Percentiles rank a stretch among this genome's conserved stretches.
These are phyloP conservation scores for Periophthalmus modestus DNA, from an alignment of 2,113 vertebrate species.

Conservation along the genomic window DNA sequence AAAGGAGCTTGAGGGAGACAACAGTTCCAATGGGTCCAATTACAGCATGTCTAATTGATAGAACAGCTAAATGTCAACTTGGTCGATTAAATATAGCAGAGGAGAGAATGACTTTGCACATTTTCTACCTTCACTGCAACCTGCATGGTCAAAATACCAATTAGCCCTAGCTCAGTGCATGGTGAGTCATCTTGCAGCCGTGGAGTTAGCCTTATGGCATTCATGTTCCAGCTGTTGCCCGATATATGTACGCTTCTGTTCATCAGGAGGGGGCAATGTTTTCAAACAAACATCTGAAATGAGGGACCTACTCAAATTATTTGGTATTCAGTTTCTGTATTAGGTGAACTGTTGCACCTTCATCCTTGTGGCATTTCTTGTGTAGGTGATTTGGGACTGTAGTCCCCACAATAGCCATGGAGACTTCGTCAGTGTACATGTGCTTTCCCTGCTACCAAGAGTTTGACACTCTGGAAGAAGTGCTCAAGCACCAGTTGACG, in stretches of 20 bases:
- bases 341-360: slow-evolving; percentile 48
- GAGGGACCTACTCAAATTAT: slow-evolving; percentile 23
- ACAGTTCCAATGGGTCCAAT: slow-evolving; percentile 39
- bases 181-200: slow-evolving; percentile 66
- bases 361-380: slow-evolving; percentile 38
- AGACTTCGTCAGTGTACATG: slow-evolving; percentile 84
- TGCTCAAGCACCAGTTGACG: slow-evolving; percentile 86
- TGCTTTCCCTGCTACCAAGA: slow-evolving; percentile 92
- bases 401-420: slow-evolving; percentile 60
- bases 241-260: slow-evolving; percentile 58
- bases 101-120: slow-evolving; percentile 37
- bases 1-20: slow-evolving; percentile 28
- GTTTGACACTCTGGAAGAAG: slow-evolving; percentile 86
- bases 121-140: slow-evolving; percentile 45
- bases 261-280: slow-evolving; percentile 75
- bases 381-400: slow-evolving; percentile 42
- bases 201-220: slow-evolving; percentile 38
- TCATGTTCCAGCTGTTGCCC: slow-evolving; percentile 45
- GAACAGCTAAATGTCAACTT: slow-evolving; percentile 29
- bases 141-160: slow-evolving; percentile 65
- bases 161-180: slow-evolving; percentile 40
- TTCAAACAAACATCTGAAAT: slow-evolving; percentile 28
- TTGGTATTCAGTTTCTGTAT: slow-evolving; percentile 35
- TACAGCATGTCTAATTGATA: slow-evolving; percentile 55
- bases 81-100: slow-evolving; percentile 34